Base-by-base conservation (phyloP, 2,888 invertebrate species). In the Cheilosia vernalis region DNA sequence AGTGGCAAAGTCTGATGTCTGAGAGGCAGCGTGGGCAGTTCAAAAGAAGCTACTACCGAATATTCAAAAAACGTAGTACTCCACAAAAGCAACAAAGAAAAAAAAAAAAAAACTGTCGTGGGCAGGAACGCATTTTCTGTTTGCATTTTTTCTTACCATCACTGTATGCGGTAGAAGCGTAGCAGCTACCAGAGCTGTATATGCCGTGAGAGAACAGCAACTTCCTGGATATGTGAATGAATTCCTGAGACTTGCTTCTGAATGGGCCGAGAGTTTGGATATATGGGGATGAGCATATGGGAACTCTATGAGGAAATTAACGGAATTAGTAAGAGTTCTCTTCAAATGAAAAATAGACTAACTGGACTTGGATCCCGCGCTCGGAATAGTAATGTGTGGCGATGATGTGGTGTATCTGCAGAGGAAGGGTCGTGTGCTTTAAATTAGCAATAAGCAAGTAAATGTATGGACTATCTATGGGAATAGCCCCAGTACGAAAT, bases 171-270 rank as follows among this genome's bases (percentile, higher is more conserved):
- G 17, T 64, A 61, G 60, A 58, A 42, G 55, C 70, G 17, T 60
- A 61, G 60, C 56, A 42, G 67, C 60, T 27, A 27, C 0, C 27
- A 27, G 6, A 5, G 49, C 55, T 42, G 66, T 7, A 15, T 21
- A 15, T 13, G 19, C 17, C 63, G 37, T 33, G 37, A 42, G 47
- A 72, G 64, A 33, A 33, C 33, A 70, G 73, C 61, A 63, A 74
- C 83, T 84, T 84, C 83, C 83, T 84, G 83, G 83, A 79, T 70
- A 66, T 84, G 79, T 64, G 83, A 84, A 84, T 84, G 79, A 79
- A 84, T 84, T 84, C 83, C 69, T 63, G 69, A 60, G 51, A 69
- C 53, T 76, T 21, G 67, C 67, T 55, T 76, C 51, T 80, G 63
- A 63, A 60, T 67, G 63, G 44, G 69, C 55, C 60, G 53, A n/a